Conservation (phyloP, 2,113 vertebrate species). For the Lates calcarifer region DNA sequence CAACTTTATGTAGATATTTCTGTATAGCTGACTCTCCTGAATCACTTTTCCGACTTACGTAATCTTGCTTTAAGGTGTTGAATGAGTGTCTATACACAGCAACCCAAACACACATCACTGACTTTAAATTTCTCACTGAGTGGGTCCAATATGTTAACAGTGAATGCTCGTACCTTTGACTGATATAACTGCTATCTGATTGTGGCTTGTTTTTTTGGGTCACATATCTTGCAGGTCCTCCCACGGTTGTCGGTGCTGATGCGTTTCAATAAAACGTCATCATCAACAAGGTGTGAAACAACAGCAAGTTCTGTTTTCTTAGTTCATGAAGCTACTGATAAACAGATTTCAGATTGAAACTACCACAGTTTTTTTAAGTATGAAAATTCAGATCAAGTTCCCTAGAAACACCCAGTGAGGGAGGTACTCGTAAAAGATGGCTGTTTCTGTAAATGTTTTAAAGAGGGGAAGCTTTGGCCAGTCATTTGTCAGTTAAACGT, state of each 20-base stretch:
- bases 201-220: constrained; percentile 42
- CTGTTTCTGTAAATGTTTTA: not conserved
- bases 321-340: not conserved
- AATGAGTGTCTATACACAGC: not conserved
- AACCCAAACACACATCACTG: not conserved
- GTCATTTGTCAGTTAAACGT: no score
- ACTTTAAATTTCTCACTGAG: not conserved
- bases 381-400: not conserved
- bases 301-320: not conserved
- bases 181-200: not conserved
- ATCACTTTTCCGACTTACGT: not conserved
- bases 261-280: not conserved
- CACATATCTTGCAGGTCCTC: not conserved
- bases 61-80: not conserved
- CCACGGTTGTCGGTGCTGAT: not conserved
- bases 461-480: not conserved
- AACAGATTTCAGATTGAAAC: not conserved
- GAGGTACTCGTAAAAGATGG: not conserved
- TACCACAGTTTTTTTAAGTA: not conserved
- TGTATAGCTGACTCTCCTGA: not conserved
- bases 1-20: not conserved
- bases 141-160: not conserved
- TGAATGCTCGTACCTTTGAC: not conserved
- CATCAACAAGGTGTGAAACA: not conserved
- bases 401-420: not conserved